Percentiles rank a stretch among this genome's conserved stretches.
Conservation (phyloP, 2,888 invertebrate species). For the Mimumesa dahlbomi region DNA sequence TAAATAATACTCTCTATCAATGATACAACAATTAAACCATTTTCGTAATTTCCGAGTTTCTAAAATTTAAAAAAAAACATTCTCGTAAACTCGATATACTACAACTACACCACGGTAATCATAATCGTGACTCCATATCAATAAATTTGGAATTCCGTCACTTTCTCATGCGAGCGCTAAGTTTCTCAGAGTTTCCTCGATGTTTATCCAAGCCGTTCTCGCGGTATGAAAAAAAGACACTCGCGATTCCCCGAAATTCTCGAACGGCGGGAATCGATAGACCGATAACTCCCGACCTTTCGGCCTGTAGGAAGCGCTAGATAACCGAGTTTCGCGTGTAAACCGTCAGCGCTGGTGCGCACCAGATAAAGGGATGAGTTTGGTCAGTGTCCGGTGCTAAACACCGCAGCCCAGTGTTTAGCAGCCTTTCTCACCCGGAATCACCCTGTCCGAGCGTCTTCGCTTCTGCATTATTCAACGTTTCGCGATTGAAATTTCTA, state of each 20-base stretch:
- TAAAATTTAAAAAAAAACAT: too few relatives aligned
- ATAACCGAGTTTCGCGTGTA: conserved; percentile 35
- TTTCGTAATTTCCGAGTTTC: too few relatives aligned
- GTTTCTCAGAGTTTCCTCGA: too few relatives aligned
- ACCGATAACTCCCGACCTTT: conserved; percentile 11
- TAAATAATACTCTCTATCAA: too few relatives aligned
- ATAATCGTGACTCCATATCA: too few relatives aligned
- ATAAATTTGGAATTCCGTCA: too few relatives aligned
- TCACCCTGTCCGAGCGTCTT: conserved; percentile 34
- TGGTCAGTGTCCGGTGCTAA: conserved; percentile 35
- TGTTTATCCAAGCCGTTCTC: too few relatives aligned
- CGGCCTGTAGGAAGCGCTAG: conserved; percentile 7
- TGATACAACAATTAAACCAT: too few relatives aligned
- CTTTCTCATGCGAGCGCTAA: too few relatives aligned
- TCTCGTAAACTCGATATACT: too few relatives aligned
- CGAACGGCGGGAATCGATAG: conserved; percentile 6
- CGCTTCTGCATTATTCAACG: conserved; percentile 62
- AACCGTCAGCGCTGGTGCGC: conserved; percentile 18
- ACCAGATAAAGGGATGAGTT: conserved; percentile 52
- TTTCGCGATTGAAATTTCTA: conserved; percentile 45
- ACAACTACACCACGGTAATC: too few relatives aligned
- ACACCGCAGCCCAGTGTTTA: conserved; percentile 47
- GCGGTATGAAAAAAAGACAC: neutral
- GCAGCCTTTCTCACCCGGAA: conserved; percentile 35
- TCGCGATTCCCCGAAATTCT: neutral